A percentile compares a stretch with the other conserved stretches of the same genome.
phyloP scores from a whole-genome alignment of 23 tunicate species.

The Halocynthia aurantium region DNA sequence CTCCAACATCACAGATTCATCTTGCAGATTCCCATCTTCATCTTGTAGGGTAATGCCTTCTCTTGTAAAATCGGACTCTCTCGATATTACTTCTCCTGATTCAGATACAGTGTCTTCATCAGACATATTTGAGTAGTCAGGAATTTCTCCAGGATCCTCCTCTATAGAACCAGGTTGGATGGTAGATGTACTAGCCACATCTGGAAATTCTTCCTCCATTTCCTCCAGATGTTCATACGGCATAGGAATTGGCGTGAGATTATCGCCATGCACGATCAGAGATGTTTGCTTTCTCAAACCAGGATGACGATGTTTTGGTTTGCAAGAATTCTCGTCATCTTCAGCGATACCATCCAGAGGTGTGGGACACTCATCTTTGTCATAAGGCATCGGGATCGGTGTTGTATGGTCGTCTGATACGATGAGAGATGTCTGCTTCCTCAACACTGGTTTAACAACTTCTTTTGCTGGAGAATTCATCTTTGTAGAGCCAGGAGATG shows the following conservation, averaged over 20 bases:
- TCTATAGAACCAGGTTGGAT: too few relatives aligned
- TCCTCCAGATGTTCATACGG: background rate
- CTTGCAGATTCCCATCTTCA: too few relatives aligned
- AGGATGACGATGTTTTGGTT: background rate
- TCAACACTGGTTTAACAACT: background rate
- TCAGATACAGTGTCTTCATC: too few relatives aligned
- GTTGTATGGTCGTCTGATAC: slow-evolving; percentile 23
- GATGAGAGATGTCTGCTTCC: slow-evolving; percentile 18
- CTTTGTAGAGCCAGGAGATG: background rate
- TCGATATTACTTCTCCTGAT: too few relatives aligned
- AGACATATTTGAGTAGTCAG: too few relatives aligned
- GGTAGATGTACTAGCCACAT: background rate
- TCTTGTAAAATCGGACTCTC: too few relatives aligned
- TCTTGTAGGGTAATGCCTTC: too few relatives aligned
- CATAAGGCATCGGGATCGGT: slow-evolving; percentile 22
- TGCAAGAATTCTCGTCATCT: background rate
- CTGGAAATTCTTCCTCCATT: background rate
- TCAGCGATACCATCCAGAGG: slow-evolving; percentile 1
- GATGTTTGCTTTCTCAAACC: background rate
- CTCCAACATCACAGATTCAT: too few relatives aligned
- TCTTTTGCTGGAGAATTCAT: background rate
- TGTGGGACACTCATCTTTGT: background rate
- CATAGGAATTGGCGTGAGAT: slow-evolving; percentile 8
- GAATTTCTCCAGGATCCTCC: too few relatives aligned
- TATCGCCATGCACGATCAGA: background rate